A percentile compares a stretch with the other conserved stretches of the same genome.
phyloP scores from a whole-genome alignment of 35 echinoderm and acorn worm species.

The Apostichopus californicus region DNA sequence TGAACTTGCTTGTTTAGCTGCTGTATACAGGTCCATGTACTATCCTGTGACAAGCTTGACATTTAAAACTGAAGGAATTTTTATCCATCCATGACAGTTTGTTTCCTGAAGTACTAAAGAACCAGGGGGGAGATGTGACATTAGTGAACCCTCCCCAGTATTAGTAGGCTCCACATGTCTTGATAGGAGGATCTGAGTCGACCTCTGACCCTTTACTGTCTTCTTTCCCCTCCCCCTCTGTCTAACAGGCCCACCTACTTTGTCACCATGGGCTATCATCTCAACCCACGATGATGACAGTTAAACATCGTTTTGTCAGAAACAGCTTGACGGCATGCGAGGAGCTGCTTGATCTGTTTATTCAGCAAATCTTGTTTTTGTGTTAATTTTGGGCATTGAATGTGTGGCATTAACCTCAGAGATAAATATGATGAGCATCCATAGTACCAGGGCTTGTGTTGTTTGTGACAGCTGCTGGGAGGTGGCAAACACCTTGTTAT shows the following conservation, averaged over 20 bases:
- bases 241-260: constrained; percentile 29
- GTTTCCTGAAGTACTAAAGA: background rate
- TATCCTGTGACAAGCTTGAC: constrained; percentile 1
- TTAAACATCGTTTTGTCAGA: constrained; percentile 25
- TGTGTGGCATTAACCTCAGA: background rate
- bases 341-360: constrained; percentile 19
- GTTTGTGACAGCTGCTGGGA: background rate
- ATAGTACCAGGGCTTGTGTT: background rate
- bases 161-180: background rate
- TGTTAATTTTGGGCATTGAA: background rate
- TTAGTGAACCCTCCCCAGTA: too few relatives aligned
- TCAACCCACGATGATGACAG: background rate
- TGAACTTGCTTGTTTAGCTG: too few relatives aligned
- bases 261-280: constrained; percentile 35
- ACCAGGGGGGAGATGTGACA: background rate
- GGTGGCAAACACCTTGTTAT: background rate
- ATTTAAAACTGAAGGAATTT: background rate
- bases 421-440: background rate
- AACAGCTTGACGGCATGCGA: constrained; percentile 18
- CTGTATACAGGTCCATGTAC: background rate
- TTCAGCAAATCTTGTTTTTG: constrained; percentile 42
- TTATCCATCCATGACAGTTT: constrained; percentile 1
- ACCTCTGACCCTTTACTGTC: background rate
- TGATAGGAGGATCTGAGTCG: background rate
- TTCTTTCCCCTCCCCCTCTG: background rate